These are phyloP conservation scores for Poeciliopsis paucimaculata DNA, from an alignment of 2,797 vertebrate species.

Conservation along the genomic window DNA sequence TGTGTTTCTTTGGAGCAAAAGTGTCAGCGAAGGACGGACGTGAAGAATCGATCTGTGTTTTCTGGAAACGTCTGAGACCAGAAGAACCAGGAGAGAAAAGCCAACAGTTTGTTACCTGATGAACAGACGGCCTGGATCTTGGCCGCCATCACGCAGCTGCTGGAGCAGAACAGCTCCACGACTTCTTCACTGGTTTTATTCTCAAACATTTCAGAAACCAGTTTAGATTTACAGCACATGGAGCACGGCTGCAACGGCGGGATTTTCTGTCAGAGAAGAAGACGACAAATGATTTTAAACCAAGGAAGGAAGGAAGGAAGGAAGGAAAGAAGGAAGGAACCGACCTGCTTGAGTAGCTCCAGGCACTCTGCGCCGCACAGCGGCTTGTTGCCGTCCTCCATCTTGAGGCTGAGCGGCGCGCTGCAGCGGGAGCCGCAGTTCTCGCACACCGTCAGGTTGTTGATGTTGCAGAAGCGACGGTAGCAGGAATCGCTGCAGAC, in stretches of 20 bases:
- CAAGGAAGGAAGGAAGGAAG: neutral
- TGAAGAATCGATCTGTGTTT: neutral
- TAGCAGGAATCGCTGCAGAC: slow-evolving; percentile 91
- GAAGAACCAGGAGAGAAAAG: neutral
- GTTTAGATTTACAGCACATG: slow-evolving; percentile 82
- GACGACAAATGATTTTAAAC: slow-evolving; percentile 3
- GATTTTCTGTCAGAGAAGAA: slow-evolving; percentile 77
- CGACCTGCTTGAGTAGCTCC: slow-evolving; percentile 86
- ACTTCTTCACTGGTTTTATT: slow-evolving; percentile 79
- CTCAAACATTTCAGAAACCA: slow-evolving; percentile 86
- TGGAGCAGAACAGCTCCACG: slow-evolving; percentile 89
- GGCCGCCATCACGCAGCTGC: slow-evolving; percentile 87
- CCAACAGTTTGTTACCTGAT: slow-evolving; percentile 78
- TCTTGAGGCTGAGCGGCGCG: slow-evolving; percentile 80
- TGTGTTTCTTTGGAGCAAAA: neutral
- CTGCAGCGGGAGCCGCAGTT: slow-evolving; percentile 84
- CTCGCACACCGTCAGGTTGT: slow-evolving; percentile 87
- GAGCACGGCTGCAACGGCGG: slow-evolving; percentile 85
- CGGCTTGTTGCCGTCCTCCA: slow-evolving; percentile 81
- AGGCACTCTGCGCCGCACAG: slow-evolving; percentile 87
- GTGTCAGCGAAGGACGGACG: too few relatives aligned
- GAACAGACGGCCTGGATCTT: slow-evolving; percentile 88
- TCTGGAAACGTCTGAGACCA: neutral
- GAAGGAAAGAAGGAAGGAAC: neutral
- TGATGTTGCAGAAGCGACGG: slow-evolving; percentile 86